These are phyloP conservation scores for Sceloporus tristichus DNA, from an alignment of 2,113 vertebrate species.

Conservation along the genomic window DNA sequence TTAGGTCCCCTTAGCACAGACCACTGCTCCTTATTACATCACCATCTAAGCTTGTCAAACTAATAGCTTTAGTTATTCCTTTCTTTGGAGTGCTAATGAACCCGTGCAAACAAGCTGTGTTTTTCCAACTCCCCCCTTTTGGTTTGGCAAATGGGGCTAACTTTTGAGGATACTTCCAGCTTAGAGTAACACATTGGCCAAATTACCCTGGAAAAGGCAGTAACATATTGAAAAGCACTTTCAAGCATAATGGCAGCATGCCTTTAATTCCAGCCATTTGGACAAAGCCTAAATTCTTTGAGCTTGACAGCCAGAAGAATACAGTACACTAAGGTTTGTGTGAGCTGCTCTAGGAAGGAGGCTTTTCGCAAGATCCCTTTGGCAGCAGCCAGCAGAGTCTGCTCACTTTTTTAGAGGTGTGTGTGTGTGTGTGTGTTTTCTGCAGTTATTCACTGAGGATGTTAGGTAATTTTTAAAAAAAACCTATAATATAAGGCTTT, in stretches of 20 bases:
- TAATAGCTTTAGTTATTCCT: slow-evolving; percentile 8
- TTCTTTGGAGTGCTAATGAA: slow-evolving; percentile 5
- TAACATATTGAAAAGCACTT: neutral
- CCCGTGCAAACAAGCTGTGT: neutral
- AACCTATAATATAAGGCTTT: neutral
- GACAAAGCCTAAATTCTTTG: neutral
- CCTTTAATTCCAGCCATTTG: neutral
- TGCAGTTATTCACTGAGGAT: neutral
- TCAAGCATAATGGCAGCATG: neutral
- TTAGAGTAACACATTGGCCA: neutral
- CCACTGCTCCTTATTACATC: slow-evolving; percentile 13
- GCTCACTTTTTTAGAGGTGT: neutral
- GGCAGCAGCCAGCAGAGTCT: neutral
- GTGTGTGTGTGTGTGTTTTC: neutral
- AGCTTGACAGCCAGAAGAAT: neutral
- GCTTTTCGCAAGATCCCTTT: neutral
- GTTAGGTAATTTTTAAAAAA: neutral
- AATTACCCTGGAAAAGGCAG: neutral
- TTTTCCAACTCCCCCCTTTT: neutral
- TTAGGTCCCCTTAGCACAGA: slow-evolving; percentile 4
- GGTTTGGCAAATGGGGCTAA: neutral
- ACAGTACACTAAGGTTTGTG: neutral
- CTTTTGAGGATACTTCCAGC: neutral
- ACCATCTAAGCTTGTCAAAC: slow-evolving; percentile 13
- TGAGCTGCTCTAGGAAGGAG: neutral